Base-by-base conservation (phyloP, 2,113 vertebrate species). In the Oncorhynchus mykiss region DNA sequence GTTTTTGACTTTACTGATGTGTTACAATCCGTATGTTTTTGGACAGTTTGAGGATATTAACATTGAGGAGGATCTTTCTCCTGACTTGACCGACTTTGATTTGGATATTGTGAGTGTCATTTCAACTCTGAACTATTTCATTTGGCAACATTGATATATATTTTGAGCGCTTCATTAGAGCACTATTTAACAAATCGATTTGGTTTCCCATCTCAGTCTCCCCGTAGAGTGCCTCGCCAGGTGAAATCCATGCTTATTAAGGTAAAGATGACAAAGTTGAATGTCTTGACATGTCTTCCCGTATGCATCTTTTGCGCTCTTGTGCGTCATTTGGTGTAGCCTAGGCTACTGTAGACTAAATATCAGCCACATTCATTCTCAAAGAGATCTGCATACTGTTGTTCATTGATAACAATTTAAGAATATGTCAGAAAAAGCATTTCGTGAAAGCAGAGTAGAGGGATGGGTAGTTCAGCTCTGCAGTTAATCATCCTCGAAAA, bases 161-260 rank as follows among this genome's bases (percentile, higher is more conserved):
- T 48, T 25, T 70, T 34, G 68, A 13, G 18, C 11, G 11, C 45
- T 49, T 48, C 3, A 2, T 22, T 34, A 14, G 34, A 70, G 34
- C 9, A 24, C 68, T 49, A 45, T 65, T 64, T 25, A 70, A 57
- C 4, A 22, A 9, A 7, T 22, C 18, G 82, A 0, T 74, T 24
- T 80, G 49, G 13, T 24, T 39, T 67, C 73, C 70, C 4, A 54
- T 54, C 16, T 14, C 87, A 93, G 92, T 89, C 86, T 49, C 90
- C 85, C 0, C 88, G 78, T 73, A 91, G 93, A 29, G 75, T 92
- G n/a, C 87, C 91, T 1, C 86, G 92, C 48, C 92, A 93, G 81
- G 83, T 93, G 84, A 92, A 91, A 74, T 78, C 77, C 1, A 67
- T 90, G 1, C 60, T 91, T 6, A 24, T 69, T 0, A 92, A 92